Percentiles rank a stretch among this genome's conserved stretches.
phyloP scores from a whole-genome alignment of 2,113 vertebrate genomes.

The Accipiter virgatus region DNA sequence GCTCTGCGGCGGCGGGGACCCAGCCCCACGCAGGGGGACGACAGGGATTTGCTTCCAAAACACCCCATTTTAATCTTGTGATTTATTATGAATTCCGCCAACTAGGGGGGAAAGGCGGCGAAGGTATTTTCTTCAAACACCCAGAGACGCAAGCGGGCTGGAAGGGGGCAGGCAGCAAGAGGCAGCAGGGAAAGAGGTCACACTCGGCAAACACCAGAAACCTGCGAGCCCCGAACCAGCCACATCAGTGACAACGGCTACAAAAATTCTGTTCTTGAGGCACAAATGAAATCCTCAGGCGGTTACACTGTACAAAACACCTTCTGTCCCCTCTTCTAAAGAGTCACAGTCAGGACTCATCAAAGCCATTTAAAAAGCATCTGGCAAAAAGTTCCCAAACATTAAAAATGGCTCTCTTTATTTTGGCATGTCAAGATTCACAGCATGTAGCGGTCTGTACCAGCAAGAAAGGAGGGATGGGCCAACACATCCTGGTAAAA shows the following conservation, averaged over 20 bases:
- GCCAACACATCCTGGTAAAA: constrained; percentile 65
- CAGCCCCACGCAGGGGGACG: not conserved
- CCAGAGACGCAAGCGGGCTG: not conserved
- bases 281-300: not conserved
- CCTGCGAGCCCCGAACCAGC: not conserved
- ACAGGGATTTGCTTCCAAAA: not conserved
- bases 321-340: constrained; percentile 43
- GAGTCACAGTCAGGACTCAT: constrained; percentile 42
- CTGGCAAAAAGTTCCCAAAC: constrained; percentile 59
- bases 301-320: constrained; percentile 14
- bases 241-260: not conserved
- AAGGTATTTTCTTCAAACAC: not conserved
- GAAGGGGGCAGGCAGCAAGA: not conserved
- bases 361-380: constrained; percentile 59
- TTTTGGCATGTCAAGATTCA: constrained; percentile 59
- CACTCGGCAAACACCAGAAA: not conserved
- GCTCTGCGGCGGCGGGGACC: not conserved
- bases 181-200: not conserved
- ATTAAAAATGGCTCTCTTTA: constrained; percentile 59
- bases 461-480: constrained; percentile 59
- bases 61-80: not conserved
- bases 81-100: not conserved
- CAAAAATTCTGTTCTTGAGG: not conserved
- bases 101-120: not conserved
- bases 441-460: constrained; percentile 61